Evolutionary conservation across 2,888 invertebrate species (phyloP).

Genomic region (Crossocerus cetratus): DNA sequence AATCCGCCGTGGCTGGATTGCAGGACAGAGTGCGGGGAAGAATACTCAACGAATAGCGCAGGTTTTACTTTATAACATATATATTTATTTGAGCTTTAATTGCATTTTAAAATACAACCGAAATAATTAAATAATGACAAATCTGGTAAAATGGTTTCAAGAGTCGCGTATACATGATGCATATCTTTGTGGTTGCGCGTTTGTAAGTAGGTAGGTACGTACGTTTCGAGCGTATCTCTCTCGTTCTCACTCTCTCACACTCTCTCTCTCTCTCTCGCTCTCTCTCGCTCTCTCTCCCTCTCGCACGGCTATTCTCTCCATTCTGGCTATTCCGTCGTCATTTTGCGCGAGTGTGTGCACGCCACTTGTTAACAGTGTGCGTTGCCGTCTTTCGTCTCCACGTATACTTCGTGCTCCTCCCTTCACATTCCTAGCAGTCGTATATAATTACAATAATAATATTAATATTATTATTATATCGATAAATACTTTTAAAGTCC

Average conservation of each 20-base stretch:
- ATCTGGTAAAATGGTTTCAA: slow-evolving; percentile 86
- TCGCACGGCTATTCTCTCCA: not conserved
- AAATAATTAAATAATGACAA: slow-evolving; percentile 89
- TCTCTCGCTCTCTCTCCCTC: slow-evolving; percentile 40
- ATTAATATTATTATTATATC: slow-evolving; percentile 75
- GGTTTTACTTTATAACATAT: slow-evolving; percentile 86
- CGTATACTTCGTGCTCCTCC: slow-evolving; percentile 55
- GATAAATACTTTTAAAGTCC: slow-evolving; percentile 77
- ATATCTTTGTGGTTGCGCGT: slow-evolving; percentile 81
- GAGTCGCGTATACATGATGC: slow-evolving; percentile 88
- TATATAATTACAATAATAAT: slow-evolving; percentile 77
- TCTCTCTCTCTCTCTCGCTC: slow-evolving; percentile 72
- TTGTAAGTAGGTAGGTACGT: slow-evolving; percentile 67
- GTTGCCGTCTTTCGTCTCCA: slow-evolving; percentile 55
- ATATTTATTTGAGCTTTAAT: slow-evolving; percentile 92
- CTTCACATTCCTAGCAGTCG: slow-evolving; percentile 75
- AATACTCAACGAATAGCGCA: not conserved
- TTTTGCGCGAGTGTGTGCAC: slow-evolving; percentile 39
- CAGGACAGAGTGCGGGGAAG: not conserved
- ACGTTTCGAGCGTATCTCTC: slow-evolving; percentile 76
- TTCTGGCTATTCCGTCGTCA: too few species aligned
- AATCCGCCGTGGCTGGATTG: not conserved
- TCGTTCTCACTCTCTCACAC: slow-evolving; percentile 77
- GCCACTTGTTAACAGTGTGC: slow-evolving; percentile 27
- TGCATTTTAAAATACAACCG: slow-evolving; percentile 91